Evolutionary conservation across 2,797 vertebrate species (phyloP).

Genomic region (Myotis myotis): DNA sequence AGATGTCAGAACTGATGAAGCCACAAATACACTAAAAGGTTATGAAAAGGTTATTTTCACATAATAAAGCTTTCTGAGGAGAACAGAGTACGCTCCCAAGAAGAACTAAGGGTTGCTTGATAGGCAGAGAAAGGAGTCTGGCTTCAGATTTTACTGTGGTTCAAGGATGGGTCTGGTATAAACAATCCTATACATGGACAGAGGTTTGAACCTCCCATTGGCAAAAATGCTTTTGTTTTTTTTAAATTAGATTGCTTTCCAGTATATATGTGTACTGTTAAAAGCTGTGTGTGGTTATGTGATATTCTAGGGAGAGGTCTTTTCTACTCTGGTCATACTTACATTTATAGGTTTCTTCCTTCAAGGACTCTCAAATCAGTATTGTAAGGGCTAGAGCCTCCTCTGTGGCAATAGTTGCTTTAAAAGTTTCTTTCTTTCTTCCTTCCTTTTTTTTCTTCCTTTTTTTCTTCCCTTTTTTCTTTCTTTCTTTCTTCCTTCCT

Average conservation of each 20-base stretch:
- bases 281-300: not conserved
- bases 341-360: not conserved
- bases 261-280: not conserved
- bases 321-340: not conserved
- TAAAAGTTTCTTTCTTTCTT: not conserved
- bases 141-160: not conserved
- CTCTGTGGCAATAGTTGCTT: not conserved
- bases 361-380: not conserved
- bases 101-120: not conserved
- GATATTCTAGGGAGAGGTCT: not conserved
- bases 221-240: not conserved
- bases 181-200: not conserved
- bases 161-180: not conserved
- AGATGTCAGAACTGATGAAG: not conserved
- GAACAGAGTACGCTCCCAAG: not conserved
- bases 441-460: too few relatives aligned
- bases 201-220: not conserved
- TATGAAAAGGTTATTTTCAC: not conserved
- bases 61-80: not conserved
- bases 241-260: not conserved
- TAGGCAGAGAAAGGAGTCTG: not conserved
- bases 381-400: not conserved
- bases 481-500: too few relatives aligned
- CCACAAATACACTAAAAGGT: not conserved
- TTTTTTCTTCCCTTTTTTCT: too few relatives aligned